These are phyloP conservation scores for Diploptera punctata DNA, from an alignment of 2,888 invertebrate genomes.

Conservation along the genomic window DNA sequence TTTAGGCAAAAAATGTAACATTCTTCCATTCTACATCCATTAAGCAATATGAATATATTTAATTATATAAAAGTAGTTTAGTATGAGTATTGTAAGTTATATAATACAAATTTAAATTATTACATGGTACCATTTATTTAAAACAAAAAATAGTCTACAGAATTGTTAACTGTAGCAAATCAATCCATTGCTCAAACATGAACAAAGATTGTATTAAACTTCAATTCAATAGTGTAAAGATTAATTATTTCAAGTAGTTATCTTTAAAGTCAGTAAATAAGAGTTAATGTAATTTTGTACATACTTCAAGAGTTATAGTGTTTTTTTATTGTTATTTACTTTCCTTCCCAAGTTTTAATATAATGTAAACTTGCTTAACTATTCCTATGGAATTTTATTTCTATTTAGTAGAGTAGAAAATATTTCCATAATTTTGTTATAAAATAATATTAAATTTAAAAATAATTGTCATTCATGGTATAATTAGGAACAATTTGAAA, in stretches of 20 bases:
- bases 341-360: background rate
- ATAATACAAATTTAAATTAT: background rate
- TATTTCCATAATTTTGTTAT: background rate
- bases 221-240: background rate
- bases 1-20: too few species aligned
- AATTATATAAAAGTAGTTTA: too few species aligned
- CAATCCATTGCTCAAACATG: constrained; percentile 17
- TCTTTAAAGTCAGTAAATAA: constrained; percentile 10
- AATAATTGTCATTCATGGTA: too few species aligned
- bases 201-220: constrained; percentile 17
- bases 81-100: too few species aligned
- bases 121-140: background rate
- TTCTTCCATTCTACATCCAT: too few species aligned
- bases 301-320: constrained; percentile 21
- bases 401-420: constrained; percentile 1
- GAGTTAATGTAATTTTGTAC: constrained; percentile 34
- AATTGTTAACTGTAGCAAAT: background rate
- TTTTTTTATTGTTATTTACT: constrained; percentile 8
- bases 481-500: too few species aligned
- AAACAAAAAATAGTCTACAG: background rate
- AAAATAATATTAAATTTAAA: too few species aligned
- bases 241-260: background rate
- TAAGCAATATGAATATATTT: too few species aligned
- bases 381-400: constrained; percentile 35
- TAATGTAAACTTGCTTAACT: constrained; percentile 3